phyloP scores from a whole-genome alignment of 2,113 vertebrate species.

The Atlantisia rogersi region DNA sequence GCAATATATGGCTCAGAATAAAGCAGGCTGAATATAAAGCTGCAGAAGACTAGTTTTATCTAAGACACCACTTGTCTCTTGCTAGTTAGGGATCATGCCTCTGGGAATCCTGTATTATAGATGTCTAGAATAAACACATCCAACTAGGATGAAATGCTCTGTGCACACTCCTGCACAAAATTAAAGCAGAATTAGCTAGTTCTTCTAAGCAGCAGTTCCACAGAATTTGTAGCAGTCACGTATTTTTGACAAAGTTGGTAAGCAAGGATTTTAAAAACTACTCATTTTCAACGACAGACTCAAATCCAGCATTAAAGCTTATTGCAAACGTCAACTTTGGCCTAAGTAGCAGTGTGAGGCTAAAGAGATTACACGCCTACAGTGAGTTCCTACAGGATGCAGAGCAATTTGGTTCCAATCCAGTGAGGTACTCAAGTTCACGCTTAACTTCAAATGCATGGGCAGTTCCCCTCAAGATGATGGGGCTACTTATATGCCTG shows the following conservation, averaged over 20 bases:
- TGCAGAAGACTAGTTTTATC: background rate
- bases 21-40: background rate
- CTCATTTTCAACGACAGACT: background rate
- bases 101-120: background rate
- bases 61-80: background rate
- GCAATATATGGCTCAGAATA: background rate
- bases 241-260: background rate
- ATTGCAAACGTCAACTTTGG: background rate
- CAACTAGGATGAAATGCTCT: background rate
- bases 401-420: background rate
- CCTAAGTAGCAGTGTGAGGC: background rate
- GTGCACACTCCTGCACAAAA: background rate
- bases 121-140: background rate
- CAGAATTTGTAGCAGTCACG: background rate
- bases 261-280: background rate
- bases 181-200: background rate
- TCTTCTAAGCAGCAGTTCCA: background rate
- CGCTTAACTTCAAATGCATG: background rate
- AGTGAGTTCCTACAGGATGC: background rate
- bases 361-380: background rate
- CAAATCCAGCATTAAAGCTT: background rate
- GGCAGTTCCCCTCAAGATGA: background rate
- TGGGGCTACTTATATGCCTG: background rate
- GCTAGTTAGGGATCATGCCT: background rate
- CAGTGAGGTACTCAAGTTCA: background rate